Evolutionary conservation across 2,113 vertebrate species (phyloP).

Genomic region (Cyprinodon brontotheroides): DNA sequence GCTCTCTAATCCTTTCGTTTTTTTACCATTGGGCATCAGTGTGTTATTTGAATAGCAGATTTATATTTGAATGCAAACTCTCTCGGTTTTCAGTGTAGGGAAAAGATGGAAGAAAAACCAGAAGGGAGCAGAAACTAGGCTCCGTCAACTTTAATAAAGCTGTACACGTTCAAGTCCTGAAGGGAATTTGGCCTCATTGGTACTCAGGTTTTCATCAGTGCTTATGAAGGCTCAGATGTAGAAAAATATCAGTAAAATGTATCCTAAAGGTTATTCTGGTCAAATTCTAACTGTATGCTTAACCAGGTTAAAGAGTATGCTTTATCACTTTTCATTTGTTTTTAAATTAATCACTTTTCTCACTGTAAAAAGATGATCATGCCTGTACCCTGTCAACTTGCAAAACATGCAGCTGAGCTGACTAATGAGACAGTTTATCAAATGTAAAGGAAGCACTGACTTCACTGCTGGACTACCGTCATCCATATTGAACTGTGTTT

Average conservation of each 20-base stretch:
- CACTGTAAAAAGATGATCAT: neutral
- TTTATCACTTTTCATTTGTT: too few relatives aligned
- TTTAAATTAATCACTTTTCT: neutral
- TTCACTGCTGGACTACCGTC: constrained; percentile 14
- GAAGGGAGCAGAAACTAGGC: constrained; percentile 8
- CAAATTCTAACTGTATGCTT: too few relatives aligned
- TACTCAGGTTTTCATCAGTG: constrained; percentile 20
- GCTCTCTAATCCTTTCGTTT: neutral
- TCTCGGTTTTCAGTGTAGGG: neutral
- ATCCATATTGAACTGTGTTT: constrained; percentile 60
- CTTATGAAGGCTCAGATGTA: neutral
- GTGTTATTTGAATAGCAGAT: constrained; percentile 7
- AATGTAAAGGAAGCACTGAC: constrained; percentile 8
- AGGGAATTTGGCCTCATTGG: constrained; percentile 19
- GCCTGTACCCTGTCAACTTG: too few relatives aligned
- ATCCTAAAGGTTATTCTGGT: neutral
- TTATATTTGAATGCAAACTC: constrained; percentile 15
- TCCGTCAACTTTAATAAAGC: constrained; percentile 26
- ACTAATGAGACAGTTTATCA: neutral
- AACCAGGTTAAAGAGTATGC: too few relatives aligned
- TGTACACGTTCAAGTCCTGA: constrained; percentile 20
- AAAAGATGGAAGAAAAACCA: neutral
- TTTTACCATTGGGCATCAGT: neutral
- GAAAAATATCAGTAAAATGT: constrained; percentile 2
- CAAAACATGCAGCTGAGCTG: neutral